Evolutionary conservation across 2,113 vertebrate species (phyloP).

Genomic region (Ceyx melanurus): DNA sequence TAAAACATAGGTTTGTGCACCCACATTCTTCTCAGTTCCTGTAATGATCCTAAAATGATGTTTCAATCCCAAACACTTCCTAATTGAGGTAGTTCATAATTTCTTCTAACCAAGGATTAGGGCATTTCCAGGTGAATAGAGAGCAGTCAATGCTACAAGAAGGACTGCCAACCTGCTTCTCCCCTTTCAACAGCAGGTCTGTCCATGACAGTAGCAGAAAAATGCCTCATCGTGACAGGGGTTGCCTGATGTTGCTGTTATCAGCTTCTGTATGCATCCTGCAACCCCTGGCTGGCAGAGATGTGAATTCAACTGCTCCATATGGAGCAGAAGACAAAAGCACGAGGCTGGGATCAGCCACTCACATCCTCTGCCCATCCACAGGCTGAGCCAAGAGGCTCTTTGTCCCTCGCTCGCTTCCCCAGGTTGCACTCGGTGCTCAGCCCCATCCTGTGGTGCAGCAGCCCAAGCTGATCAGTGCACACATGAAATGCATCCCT

Average conservation of each 20-base stretch:
- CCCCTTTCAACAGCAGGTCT: background rate
- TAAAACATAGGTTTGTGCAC: background rate
- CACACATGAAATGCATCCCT: background rate
- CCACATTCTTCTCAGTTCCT: background rate
- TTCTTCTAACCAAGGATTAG: background rate
- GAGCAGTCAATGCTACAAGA: background rate
- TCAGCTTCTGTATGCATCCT: rapidly evolving
- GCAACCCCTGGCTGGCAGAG: background rate
- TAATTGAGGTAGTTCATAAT: background rate
- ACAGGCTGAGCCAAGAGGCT: background rate
- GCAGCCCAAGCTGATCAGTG: background rate
- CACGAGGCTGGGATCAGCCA: background rate
- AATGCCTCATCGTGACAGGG: background rate
- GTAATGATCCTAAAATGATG: background rate
- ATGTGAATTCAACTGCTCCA: background rate
- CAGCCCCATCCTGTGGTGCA: background rate
- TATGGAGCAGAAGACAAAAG: background rate
- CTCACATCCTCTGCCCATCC: rapidly evolving
- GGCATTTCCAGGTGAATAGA: background rate
- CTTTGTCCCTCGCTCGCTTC: rapidly evolving
- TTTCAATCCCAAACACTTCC: background rate
- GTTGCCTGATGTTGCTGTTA: background rate
- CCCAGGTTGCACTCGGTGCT: rapidly evolving
- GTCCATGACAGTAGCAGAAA: background rate
- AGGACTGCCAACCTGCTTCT: background rate